phyloP scores from a whole-genome alignment of 2,113 vertebrate genomes.

The Percina caprodes region DNA sequence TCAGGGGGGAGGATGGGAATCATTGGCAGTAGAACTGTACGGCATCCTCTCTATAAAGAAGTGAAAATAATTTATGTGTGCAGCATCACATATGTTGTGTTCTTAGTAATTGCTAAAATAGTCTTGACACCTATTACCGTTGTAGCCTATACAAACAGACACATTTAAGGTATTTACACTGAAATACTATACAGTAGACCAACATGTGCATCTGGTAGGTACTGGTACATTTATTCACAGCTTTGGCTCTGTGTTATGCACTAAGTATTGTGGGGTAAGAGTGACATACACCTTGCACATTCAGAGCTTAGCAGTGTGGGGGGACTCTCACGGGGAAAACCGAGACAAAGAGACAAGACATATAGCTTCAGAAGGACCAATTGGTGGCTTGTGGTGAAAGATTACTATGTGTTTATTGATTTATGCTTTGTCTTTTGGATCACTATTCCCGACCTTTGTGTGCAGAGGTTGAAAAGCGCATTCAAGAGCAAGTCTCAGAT shows the following conservation, averaged over 20 bases:
- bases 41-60: conserved; percentile 1
- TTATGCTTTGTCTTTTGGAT: conserved; percentile 75
- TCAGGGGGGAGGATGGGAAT: background rate
- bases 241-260: conserved; percentile 14
- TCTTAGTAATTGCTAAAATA: conserved; percentile 4
- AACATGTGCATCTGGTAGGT: background rate
- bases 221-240: conserved; percentile 19
- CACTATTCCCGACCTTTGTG: conserved; percentile 77
- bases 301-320: conserved; percentile 24
- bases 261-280: conserved; percentile 15
- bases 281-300: conserved; percentile 8
- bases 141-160: background rate
- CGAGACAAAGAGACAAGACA: conserved; percentile 59
- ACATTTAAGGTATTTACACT: background rate
- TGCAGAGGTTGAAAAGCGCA: conserved; percentile 51
- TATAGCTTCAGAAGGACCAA: conserved; percentile 55
- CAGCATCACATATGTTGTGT: conserved; percentile 5
- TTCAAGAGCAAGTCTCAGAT: conserved; percentile 58
- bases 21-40: background rate
- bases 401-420: conserved; percentile 73
- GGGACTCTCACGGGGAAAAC: conserved; percentile 36
- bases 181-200: background rate
- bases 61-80: background rate
- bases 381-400: conserved; percentile 51
- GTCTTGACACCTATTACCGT: background rate